Percentiles rank a stretch among this genome's conserved stretches.
phyloP scores from a whole-genome alignment of 2,888 invertebrate genomes.

The Callyntrura sp. region DNA sequence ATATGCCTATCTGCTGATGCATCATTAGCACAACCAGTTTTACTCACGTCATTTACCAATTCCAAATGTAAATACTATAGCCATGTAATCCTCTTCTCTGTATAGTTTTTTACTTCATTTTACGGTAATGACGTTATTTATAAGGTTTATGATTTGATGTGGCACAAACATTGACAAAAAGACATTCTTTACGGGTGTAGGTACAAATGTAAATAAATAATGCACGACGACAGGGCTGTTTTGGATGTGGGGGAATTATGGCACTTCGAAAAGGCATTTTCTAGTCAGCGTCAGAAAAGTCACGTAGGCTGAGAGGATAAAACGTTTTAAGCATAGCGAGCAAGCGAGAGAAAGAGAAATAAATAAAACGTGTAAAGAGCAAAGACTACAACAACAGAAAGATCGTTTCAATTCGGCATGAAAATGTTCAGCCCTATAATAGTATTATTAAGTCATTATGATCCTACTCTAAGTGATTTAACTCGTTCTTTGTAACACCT shows the following conservation, averaged over 20 bases:
- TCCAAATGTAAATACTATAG: conserved; percentile 36
- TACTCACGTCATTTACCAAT: conserved; percentile 50
- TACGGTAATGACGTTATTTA: neutral
- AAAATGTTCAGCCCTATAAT: neutral
- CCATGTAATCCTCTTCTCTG: conserved; percentile 10
- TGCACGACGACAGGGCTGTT: neutral
- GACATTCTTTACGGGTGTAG: conserved; percentile 5
- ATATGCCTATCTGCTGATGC: neutral
- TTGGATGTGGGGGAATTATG: neutral
- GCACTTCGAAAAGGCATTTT: neutral
- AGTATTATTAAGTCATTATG: neutral
- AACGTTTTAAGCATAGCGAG: neutral
- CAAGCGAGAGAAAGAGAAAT: neutral
- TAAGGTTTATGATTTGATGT: neutral
- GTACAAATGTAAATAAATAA: neutral
- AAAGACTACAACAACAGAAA: too few relatives aligned
- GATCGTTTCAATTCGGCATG: too few relatives aligned
- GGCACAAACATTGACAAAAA: neutral
- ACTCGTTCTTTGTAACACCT: neutral
- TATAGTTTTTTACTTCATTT: conserved; percentile 13
- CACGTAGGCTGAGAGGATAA: neutral
- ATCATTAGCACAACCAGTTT: conserved; percentile 24
- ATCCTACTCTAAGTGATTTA: neutral
- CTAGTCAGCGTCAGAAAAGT: neutral
- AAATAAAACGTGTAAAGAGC: neutral